A percentile compares a stretch with the other conserved stretches of the same genome.
Conservation (phyloP, 1,140 invertebrate species). For the Lepidostoma basale region DNA sequence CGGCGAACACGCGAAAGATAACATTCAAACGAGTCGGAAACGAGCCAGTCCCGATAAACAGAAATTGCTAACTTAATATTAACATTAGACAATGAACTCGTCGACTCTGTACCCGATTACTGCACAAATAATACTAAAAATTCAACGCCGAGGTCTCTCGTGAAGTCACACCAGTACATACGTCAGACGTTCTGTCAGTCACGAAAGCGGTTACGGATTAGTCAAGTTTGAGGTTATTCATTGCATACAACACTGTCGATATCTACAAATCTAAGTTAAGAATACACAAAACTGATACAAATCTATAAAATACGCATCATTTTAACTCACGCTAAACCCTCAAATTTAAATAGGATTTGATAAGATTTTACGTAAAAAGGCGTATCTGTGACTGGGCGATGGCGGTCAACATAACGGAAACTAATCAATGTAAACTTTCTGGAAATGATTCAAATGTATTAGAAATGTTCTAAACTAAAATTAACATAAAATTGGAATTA, state of each 20-base stretch:
- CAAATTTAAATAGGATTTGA: constrained; percentile 15
- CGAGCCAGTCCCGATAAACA: too few relatives aligned
- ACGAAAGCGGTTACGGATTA: constrained; percentile 15
- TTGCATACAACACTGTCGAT: background rate
- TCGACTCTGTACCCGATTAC: too few relatives aligned
- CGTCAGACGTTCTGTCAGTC: constrained; percentile 17
- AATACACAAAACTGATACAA: background rate
- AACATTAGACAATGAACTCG: too few relatives aligned
- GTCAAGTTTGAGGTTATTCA: constrained; percentile 26
- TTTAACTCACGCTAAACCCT: background rate
- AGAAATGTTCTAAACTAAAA: background rate
- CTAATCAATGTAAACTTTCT: constrained; percentile 26
- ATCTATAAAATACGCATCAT: background rate
- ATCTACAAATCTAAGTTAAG: background rate
- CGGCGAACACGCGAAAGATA: too few relatives aligned
- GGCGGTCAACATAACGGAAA: constrained; percentile 42
- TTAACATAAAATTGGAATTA: background rate
- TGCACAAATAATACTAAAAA: too few relatives aligned
- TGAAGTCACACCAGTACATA: background rate
- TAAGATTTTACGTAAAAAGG: constrained; percentile 37
- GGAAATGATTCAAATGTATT: background rate
- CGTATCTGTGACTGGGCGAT: constrained; percentile 40
- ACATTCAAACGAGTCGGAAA: too few relatives aligned
- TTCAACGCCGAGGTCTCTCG: too few relatives aligned
- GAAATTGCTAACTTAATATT: too few relatives aligned